phyloP scores from a whole-genome alignment of 2,888 invertebrate species.

The Rugalucina vietnamica region DNA sequence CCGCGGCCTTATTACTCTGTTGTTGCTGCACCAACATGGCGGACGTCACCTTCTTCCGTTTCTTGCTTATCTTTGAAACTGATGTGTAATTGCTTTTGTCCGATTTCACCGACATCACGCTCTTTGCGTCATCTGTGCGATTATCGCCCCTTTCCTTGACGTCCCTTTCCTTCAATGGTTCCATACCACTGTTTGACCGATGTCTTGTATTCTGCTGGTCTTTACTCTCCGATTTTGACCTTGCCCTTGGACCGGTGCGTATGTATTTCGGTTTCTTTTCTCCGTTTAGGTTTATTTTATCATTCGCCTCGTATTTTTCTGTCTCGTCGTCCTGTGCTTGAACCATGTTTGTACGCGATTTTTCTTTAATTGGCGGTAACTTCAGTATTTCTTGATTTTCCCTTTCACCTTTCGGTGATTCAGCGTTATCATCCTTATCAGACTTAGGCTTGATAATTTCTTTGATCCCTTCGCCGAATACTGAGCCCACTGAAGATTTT shows the following conservation, averaged over 20 bases:
- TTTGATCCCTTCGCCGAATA: conserved; percentile 61
- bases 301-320: conserved; percentile 43
- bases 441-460: conserved; percentile 30
- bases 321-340: conserved; percentile 47
- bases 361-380: conserved; percentile 65
- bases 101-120: conserved; percentile 54
- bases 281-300: conserved; percentile 41
- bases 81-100: conserved; percentile 54
- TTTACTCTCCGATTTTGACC: conserved; percentile 26
- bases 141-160: conserved; percentile 18
- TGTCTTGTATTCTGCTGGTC: neutral
- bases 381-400: conserved; percentile 40
- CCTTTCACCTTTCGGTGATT: conserved; percentile 42
- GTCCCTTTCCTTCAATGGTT: conserved; percentile 3
- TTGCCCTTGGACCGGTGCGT: conserved; percentile 43
- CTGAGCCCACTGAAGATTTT: conserved; percentile 58
- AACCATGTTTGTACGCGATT: conserved; percentile 46
- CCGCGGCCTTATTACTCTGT: conserved; percentile 70
- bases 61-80: conserved; percentile 48
- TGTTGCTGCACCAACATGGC: conserved; percentile 69
- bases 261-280: conserved; percentile 59
- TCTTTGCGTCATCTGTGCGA: neutral
- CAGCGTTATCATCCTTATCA: conserved; percentile 49
- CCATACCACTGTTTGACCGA: neutral
- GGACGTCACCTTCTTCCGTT: conserved; percentile 64